Evolutionary conservation across 2,888 invertebrate genomes (phyloP).

Genomic region (Panopea generosa): DNA sequence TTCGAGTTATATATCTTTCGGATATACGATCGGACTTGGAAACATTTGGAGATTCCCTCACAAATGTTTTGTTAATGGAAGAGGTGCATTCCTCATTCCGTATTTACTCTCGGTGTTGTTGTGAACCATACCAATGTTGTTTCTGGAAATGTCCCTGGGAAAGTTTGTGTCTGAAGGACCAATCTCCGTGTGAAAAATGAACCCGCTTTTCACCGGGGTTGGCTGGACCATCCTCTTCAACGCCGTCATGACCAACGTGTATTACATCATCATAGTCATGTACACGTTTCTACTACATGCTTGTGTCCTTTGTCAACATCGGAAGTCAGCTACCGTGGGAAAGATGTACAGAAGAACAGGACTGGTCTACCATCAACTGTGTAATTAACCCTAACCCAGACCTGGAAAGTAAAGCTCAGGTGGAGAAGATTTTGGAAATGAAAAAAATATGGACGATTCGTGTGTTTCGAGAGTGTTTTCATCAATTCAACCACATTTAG

Average conservation of each 20-base stretch:
- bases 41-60: slow-evolving; percentile 42
- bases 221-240: slow-evolving; percentile 96
- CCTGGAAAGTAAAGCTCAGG: too few species aligned
- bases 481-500: too few species aligned
- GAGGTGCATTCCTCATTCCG: slow-evolving; percentile 33
- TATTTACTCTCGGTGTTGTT: slow-evolving; percentile 19
- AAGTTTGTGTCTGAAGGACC: slow-evolving; percentile 37
- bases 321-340: slow-evolving; percentile 92
- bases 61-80: slow-evolving; percentile 30
- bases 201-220: slow-evolving; percentile 85
- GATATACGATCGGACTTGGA: slow-evolving; percentile 29
- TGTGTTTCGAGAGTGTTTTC: too few species aligned
- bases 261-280: slow-evolving; percentile 98
- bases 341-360: slow-evolving; percentile 92
- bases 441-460: too few species aligned
- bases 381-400: slow-evolving; percentile 51
- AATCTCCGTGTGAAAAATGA: slow-evolving; percentile 26
- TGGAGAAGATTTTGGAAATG: too few species aligned
- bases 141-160: slow-evolving; percentile 34
- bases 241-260: slow-evolving; percentile 95
- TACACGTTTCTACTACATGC: slow-evolving; percentile 97
- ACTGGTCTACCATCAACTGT: slow-evolving; percentile 56
- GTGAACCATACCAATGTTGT: slow-evolving; percentile 20
- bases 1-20: slow-evolving; percentile 21
- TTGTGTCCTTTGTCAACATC: slow-evolving; percentile 91